phyloP scores from a whole-genome alignment of 2,888 invertebrate genomes.

The Axea sp. region DNA sequence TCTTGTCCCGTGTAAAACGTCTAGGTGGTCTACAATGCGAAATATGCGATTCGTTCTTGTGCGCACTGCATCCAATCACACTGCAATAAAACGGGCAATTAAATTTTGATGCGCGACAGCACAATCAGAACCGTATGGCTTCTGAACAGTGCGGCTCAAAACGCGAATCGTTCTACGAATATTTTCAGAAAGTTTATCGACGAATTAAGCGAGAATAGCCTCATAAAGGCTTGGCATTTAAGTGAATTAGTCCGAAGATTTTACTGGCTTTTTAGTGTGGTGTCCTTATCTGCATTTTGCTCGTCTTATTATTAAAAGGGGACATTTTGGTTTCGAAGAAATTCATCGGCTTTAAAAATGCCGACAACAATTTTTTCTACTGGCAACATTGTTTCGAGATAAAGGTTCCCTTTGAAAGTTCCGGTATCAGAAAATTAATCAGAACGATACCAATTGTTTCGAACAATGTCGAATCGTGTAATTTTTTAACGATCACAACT shows the following conservation, averaged over 20 bases:
- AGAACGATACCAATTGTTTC: slow-evolving; percentile 35
- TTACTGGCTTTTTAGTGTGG: slow-evolving; percentile 18
- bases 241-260: slow-evolving; percentile 31
- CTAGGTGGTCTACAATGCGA: slow-evolving; percentile 64
- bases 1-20: slow-evolving; percentile 66
- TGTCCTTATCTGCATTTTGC: slow-evolving; percentile 7
- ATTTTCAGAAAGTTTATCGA: slow-evolving; percentile 26
- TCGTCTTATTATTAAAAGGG: neutral
- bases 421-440: slow-evolving; percentile 52
- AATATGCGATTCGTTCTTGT: slow-evolving; percentile 51
- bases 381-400: slow-evolving; percentile 26
- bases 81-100: slow-evolving; percentile 54
- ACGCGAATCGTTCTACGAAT: slow-evolving; percentile 9
- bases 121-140: slow-evolving; percentile 20
- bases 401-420: slow-evolving; percentile 41
- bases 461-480: slow-evolving; percentile 39
- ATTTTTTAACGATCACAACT: slow-evolving; percentile 26
- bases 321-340: slow-evolving; percentile 17
- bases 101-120: slow-evolving; percentile 53
- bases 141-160: slow-evolving; percentile 29
- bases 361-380: slow-evolving; percentile 2
- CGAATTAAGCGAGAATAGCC: slow-evolving; percentile 14
- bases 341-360: neutral
- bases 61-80: slow-evolving; percentile 42
- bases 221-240: slow-evolving; percentile 24